Conservation (phyloP, 2,797 vertebrate species). For the Peromyscus eremicus region DNA sequence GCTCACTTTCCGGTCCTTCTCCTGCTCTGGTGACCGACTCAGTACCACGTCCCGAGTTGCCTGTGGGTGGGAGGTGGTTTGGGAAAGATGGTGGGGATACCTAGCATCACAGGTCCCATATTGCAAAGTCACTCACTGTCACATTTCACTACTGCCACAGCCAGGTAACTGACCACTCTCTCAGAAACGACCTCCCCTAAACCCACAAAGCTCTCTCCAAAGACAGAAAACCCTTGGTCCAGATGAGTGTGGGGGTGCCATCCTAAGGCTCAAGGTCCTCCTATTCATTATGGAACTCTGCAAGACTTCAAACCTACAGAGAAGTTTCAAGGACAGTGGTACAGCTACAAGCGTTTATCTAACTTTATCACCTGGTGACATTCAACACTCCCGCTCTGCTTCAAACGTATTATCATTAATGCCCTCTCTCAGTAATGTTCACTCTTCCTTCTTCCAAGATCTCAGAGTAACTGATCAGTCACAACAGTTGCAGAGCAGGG, state of each 20-base stretch:
- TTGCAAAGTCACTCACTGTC: no score
- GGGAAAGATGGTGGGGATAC: not conserved
- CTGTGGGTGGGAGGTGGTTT: constrained; percentile 83
- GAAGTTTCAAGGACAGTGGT: not conserved
- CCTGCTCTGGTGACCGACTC: constrained; percentile 95
- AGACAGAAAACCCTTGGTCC: not conserved
- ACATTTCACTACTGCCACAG: not conserved
- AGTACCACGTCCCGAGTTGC: constrained; percentile 96
- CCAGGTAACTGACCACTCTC: not conserved
- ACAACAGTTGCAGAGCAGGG: not conserved
- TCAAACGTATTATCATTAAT: not conserved
- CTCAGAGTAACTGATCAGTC: no score
- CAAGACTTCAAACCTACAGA: not conserved
- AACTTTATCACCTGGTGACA: rapidly evolving
- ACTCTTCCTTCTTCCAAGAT: not conserved
- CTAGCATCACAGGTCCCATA: not conserved
- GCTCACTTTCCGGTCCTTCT: constrained; percentile 92
- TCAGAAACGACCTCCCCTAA: not conserved
- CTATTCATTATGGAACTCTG: not conserved
- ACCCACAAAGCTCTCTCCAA: rapidly evolving
- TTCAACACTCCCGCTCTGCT: not conserved
- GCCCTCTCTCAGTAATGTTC: not conserved
- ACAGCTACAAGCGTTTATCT: not conserved
- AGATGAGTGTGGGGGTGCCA: not conserved
- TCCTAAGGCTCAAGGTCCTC: not conserved